phyloP scores from a whole-genome alignment of 2,113 vertebrate genomes.

The Mesoclemmys tuberculata region DNA sequence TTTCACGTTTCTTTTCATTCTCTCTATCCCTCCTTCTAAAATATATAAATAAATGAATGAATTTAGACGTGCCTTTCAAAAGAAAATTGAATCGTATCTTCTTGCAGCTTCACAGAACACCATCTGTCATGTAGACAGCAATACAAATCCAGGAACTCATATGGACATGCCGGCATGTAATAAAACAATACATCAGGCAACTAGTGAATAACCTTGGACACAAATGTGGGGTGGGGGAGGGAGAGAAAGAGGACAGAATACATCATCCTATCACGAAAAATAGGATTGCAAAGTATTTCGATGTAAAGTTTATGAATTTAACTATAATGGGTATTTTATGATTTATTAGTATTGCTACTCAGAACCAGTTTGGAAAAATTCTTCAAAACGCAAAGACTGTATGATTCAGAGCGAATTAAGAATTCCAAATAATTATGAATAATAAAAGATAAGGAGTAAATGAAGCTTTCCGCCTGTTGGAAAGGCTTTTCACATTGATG shows the following conservation, averaged over 20 bases:
- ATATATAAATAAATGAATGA: constrained; percentile 54
- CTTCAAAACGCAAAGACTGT: background rate
- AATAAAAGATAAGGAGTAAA: background rate
- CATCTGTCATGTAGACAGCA: constrained; percentile 80
- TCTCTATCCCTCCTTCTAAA: constrained; percentile 51
- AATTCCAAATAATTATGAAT: background rate
- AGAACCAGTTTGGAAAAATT: background rate
- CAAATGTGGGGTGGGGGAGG: background rate
- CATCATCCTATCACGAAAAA: background rate
- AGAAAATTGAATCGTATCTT: constrained; percentile 68
- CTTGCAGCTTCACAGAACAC: constrained; percentile 71
- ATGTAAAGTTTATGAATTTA: constrained; percentile 3
- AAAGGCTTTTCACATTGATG: background rate
- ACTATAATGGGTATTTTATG: background rate
- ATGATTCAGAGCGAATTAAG: background rate
- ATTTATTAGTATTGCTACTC: background rate
- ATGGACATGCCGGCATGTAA: constrained; percentile 56
- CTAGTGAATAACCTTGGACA: constrained; percentile 57
- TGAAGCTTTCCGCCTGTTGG: background rate
- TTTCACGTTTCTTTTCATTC: constrained; percentile 58
- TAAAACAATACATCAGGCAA: constrained; percentile 72
- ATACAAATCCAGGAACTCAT: constrained; percentile 65
- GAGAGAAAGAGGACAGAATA: too few relatives aligned
- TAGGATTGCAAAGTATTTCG: background rate
- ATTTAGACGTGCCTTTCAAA: constrained; percentile 62